Evolutionary conservation across 2,888 invertebrate species (phyloP).

Genomic region (Reticulitermes lucifugus): DNA sequence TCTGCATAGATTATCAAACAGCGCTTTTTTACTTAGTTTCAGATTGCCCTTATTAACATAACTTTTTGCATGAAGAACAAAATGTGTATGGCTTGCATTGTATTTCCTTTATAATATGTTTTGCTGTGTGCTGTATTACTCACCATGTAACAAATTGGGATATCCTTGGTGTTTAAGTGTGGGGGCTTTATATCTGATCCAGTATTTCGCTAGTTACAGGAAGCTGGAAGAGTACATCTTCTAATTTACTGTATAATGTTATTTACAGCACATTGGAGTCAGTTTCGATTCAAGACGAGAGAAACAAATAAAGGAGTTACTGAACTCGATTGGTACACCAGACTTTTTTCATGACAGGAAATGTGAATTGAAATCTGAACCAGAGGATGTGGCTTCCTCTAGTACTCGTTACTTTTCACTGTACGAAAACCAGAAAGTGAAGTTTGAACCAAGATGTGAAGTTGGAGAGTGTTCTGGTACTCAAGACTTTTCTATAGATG

Average conservation of each 20-base stretch:
- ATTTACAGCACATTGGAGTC: slow-evolving; percentile 36
- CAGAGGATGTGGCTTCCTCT: neutral
- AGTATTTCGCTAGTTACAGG: no score
- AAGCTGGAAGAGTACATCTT: no score
- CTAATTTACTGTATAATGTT: neutral
- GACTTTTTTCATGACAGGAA: neutral
- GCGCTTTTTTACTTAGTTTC: no score
- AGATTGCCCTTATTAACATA: no score
- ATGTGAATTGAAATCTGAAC: neutral
- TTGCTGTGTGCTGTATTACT: no score
- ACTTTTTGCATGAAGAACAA: no score
- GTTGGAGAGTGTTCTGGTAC: neutral
- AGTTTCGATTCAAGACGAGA: slow-evolving; percentile 42
- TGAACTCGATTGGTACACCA: slow-evolving; percentile 31
- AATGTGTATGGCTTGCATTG: no score
- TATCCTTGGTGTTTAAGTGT: no score
- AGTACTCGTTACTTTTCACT: neutral
- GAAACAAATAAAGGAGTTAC: slow-evolving; percentile 35
- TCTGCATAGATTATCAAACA: no score
- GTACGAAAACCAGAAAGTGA: neutral
- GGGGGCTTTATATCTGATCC: no score
- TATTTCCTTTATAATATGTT: no score
- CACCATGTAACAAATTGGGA: no score
- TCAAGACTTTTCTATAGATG: neutral
- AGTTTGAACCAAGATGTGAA: neutral